Evolutionary conservation across 1,140 invertebrate species (phyloP).

Genomic region (Caenorhabditis remanei): DNA sequence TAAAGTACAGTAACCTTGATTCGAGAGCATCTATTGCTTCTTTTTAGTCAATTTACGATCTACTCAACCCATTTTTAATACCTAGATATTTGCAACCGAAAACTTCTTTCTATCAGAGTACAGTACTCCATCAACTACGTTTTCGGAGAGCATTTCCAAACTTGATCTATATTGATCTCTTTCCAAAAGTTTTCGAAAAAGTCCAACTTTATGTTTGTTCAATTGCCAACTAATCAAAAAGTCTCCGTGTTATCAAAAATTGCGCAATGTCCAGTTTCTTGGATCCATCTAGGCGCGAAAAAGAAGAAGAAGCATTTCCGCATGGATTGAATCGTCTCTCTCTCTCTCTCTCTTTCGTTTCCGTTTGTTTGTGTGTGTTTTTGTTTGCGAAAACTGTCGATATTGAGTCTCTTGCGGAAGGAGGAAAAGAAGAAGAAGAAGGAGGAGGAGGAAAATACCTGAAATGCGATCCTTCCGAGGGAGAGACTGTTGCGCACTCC

Average conservation of each 20-base stretch:
- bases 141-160: too few relatives aligned
- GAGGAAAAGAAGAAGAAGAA: not conserved
- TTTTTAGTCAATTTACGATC: too few relatives aligned
- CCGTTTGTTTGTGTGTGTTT: constrained; percentile 34
- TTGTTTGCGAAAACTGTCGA: constrained; percentile 51
- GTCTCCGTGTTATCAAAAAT: not conserved
- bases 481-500: constrained; percentile 4
- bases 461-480: constrained; percentile 27
- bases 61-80: too few relatives aligned
- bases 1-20: too few relatives aligned
- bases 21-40: too few relatives aligned
- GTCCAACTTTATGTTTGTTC: not conserved
- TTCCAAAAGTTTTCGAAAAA: not conserved
- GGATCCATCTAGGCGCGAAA: constrained; percentile 29
- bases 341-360: constrained; percentile 35
- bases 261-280: constrained; percentile 25
- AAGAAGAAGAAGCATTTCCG: constrained; percentile 33
- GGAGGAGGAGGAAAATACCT: constrained; percentile 31
- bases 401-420: constrained; percentile 29
- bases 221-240: not conserved
- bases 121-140: too few relatives aligned
- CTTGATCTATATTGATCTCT: not conserved
- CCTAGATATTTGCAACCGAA: too few relatives aligned
- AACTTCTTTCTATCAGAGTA: too few relatives aligned
- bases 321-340: constrained; percentile 15